These are phyloP conservation scores for Pasiphila rectangulata DNA, from an alignment of 2,888 invertebrate species.

Conservation along the genomic window DNA sequence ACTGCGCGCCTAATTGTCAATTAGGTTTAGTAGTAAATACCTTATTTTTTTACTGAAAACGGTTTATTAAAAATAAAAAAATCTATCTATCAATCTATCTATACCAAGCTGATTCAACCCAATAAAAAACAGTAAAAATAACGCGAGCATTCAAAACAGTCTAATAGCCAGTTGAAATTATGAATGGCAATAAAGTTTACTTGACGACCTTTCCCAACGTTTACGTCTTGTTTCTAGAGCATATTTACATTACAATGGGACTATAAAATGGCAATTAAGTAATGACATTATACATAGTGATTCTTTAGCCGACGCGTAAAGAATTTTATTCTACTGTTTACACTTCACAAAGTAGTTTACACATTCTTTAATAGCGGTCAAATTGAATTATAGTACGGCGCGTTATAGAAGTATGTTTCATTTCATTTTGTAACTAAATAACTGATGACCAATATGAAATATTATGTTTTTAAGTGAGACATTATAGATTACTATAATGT, in stretches of 20 bases:
- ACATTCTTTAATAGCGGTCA: background rate
- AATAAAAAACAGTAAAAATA: conserved; percentile 13
- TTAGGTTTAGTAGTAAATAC: too few species aligned
- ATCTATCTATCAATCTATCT: background rate
- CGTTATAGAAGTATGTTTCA: background rate
- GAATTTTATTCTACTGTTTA: conserved; percentile 24
- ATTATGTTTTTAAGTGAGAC: conserved; percentile 1
- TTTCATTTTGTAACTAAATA: background rate
- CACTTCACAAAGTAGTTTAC: conserved; percentile 7
- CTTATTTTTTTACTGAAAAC: too few species aligned
- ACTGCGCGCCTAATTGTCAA: too few species aligned
- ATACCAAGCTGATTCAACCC: background rate
- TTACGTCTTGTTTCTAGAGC: conserved; percentile 37
- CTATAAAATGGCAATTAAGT: conserved; percentile 41
- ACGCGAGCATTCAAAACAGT: conserved; percentile 11
- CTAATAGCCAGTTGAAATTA: conserved; percentile 27
- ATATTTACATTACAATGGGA: conserved; percentile 42
- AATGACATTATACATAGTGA: conserved; percentile 38
- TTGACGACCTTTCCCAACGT: conserved; percentile 44
- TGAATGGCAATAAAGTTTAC: conserved; percentile 36
- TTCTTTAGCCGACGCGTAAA: conserved; percentile 30
- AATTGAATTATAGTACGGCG: background rate
- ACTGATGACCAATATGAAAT: conserved; percentile 4
- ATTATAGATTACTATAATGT: background rate
- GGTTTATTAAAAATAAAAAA: background rate